Evolutionary conservation across 2,888 invertebrate species (phyloP), one percentile per base, ranked within the genome.

Genomic region (Agapostemon virescens): DNA sequence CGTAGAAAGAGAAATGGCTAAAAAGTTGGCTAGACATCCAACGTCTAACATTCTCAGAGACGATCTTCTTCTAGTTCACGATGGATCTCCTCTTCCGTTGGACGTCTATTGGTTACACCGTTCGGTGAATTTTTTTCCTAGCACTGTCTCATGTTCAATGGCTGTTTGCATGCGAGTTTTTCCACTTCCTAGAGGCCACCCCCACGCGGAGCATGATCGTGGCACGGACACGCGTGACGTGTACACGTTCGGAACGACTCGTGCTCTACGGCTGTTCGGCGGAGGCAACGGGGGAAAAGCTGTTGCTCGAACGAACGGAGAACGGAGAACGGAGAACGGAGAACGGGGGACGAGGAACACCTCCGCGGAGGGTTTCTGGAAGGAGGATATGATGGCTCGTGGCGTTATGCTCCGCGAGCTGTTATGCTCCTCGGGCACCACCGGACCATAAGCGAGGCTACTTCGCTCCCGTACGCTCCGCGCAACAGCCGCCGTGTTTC

Each of bases 371-470:
- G 76, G 79, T 90, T 90, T 90, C 90, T 90, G 89, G 91, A 90
- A 91, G 90, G 91, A 91, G 91, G 91, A 92, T 92, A 92, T 90
- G 92, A 91, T 92, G 92, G 92, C 92, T 92, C 92, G 92, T 92
- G 92, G 92, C 92, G 92, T 92, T 91, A 92, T 92, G 92, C 91
- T 91, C 91, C 90, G 92, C 91, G 91, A 90, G 88, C 90, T 90
- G 92, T 92, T 92, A 92, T 92, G 92, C 91, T 91, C 90, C 91
- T 91, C 90, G 91, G 87, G 92, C 92, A 92, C 91, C 91, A 92
- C 85, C 91, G 90, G 90, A 92, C 92, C 92, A 92, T 92, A 91
- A 91, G 91, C 90, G 89, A 92, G 89, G 91, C 92, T 88, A 85
- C 88, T 86, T 86, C 88, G 87, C 86, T 86, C 85, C 84, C 84